phyloP scores from a whole-genome alignment of 2,797 vertebrate species.

The Anolis apletophallus region DNA sequence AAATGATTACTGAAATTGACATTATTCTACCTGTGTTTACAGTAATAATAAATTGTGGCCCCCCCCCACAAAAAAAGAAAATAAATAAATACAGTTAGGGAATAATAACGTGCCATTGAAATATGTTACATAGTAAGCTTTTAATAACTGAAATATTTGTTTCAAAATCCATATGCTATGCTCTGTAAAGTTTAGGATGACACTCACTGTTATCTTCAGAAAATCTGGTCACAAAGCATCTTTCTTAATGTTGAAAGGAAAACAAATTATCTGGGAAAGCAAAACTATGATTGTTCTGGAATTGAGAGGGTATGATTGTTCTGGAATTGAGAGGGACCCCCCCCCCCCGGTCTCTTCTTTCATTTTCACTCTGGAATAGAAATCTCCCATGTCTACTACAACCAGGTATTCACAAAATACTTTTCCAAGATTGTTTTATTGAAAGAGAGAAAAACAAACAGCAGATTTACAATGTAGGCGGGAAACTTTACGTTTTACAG shows the following conservation, averaged over 20 bases:
- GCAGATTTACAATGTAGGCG: neutral
- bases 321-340: neutral
- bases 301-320: neutral
- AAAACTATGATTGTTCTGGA: neutral
- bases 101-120: neutral
- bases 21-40: no score
- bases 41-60: no score
- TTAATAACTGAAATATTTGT: neutral
- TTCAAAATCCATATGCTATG: neutral
- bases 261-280: neutral
- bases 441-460: neutral
- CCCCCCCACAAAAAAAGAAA: neutral
- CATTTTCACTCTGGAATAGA: neutral
- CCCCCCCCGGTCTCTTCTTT: neutral
- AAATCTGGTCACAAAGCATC: neutral
- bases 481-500: neutral
- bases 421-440: neutral
- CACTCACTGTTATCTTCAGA: neutral
- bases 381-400: neutral
- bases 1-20: no score
- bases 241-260: neutral
- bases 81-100: neutral
- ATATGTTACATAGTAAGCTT: neutral
- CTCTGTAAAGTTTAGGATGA: neutral
- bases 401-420: neutral